Base-by-base conservation (phyloP, 2,113 vertebrate genomes). In the Catharus bicknelli region DNA sequence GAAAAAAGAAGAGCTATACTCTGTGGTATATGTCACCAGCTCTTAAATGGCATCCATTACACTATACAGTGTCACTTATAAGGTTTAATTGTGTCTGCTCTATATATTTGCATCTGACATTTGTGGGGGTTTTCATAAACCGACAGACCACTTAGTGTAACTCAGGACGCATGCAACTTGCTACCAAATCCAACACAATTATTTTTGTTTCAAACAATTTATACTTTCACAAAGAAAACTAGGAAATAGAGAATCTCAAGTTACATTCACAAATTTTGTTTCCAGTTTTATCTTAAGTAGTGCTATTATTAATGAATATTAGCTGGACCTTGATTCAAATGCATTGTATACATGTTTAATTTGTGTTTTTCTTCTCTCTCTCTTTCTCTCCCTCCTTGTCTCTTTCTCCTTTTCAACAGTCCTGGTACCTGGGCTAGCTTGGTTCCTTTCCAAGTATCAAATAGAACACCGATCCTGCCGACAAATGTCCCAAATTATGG, bases 401-500 rank as follows among this genome's bases (percentile, higher is more conserved):
- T 68, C 34, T 91, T 84, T 88, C 29, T 4, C 22, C 19, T 81
- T 96, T 84, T 88, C 84, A 77, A 94, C 98, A 99, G 99, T 99
- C 99, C 99, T 99, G 99, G 99, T 99, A 99, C 99, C 98, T 99
- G 99, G 99, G 99, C 99, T 99, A 99, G 99, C 98, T 99, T 99
- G 98, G 99, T 99, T 98, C 99, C 99, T 98, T 99, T 99, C 98
- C 99, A 99, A 99, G 99, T 99, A 98, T 99, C 99, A 98, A 99
- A 99, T 97, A 99, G 99, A 98, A 99, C 99, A 98, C 98, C 98
- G 97, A 99, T 99, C 98, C 98, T 99, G 98, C 99, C 98, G 95
- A 98, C 99, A 98, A 99, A 99, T 98, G 99, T 99, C 98, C 99
- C 99, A 98, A 99, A 99, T 98, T 99, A 99, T 98, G 98, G 99